Base-by-base conservation (phyloP, 1,140 invertebrate species). In the Drosophila watanabei region DNA sequence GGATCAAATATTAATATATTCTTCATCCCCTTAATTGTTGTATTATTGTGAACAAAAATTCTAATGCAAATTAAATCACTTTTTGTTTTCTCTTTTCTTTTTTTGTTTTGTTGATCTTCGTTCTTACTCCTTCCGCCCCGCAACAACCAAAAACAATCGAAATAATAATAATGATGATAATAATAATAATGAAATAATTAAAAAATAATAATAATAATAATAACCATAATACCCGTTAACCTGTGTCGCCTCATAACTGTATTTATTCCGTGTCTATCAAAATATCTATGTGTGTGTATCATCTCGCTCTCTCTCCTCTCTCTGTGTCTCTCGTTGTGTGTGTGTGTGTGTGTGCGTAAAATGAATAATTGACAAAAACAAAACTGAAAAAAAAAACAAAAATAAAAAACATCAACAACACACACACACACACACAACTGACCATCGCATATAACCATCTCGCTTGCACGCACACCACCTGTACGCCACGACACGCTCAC, bases 221-320 rank as follows among this genome's bases (percentile, higher is more conserved):
- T 45, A n/a, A 68, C 58, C 35, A 43, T 30, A 37, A 56, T 52
- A 43, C 32, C 54, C 54, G 51, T 51, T 75, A 75, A 75, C 41
- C 39, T 77, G 72, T 64, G 57, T 71, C 71, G 58, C 60, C 58
- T 75, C 43, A 59, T 75, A 66, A 52, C 37, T 80, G 54, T 80
- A 71, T 66, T 58, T 75, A 63, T 79, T 79, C 48, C 52, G 62
- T 75, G 46, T 75, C 41, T 41, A 72, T 75, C 54, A 62, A 83
- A 57, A 43, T 41, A 46, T 60, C 56, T 79, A 18, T 83, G 43
- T 86, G 58, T 79, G 57, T 80, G 49, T 77, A 79, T 54, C 43
- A 49, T 80, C 62, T 66, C 46, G 60, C 20, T 65, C 39, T 51
- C 33, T 51, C 48, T 5, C 8, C 9, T 5, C 33, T 56, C n/a